Evolutionary conservation across 2,888 invertebrate genomes (phyloP).

Genomic region (Calliphora vomitoria): DNA sequence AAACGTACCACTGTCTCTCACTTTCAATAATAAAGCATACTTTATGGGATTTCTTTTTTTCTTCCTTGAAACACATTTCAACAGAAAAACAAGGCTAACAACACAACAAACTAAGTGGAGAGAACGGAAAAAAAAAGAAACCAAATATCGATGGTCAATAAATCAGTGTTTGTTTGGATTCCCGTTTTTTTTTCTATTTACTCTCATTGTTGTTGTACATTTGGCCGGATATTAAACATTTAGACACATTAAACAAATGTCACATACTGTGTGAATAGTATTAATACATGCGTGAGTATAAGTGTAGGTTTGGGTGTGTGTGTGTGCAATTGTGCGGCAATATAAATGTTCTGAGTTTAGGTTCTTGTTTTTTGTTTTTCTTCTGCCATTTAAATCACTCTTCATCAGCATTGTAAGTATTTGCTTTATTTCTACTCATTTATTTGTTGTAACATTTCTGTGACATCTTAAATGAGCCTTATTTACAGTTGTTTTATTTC

Average conservation of each 20-base stretch:
- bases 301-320: not conserved
- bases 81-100: constrained; percentile 10
- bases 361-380: not conserved
- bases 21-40: not conserved
- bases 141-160: constrained; percentile 62
- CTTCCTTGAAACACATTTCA: not conserved
- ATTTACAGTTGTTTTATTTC: constrained; percentile 52
- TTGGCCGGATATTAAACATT: constrained; percentile 63
- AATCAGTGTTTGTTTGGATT: constrained; percentile 64
- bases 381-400: constrained; percentile 15
- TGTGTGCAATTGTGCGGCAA: not conserved
- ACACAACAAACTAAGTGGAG: not conserved
- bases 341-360: not conserved
- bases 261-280: constrained; percentile 37
- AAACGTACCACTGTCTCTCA: not conserved
- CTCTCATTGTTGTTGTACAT: constrained; percentile 5
- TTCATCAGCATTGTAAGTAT: not conserved
- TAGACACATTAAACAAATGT: constrained; percentile 57
- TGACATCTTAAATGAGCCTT: constrained; percentile 66
- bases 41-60: not conserved
- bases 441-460: constrained; percentile 54
- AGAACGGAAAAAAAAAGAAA: not conserved
- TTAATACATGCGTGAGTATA: not conserved
- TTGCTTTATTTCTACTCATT: constrained; percentile 43
- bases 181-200: constrained; percentile 14